Percentiles rank a stretch among this genome's conserved stretches.
Evolutionary conservation across 2,113 vertebrate species (phyloP).

Genomic region (Bagarius yarrelli): DNA sequence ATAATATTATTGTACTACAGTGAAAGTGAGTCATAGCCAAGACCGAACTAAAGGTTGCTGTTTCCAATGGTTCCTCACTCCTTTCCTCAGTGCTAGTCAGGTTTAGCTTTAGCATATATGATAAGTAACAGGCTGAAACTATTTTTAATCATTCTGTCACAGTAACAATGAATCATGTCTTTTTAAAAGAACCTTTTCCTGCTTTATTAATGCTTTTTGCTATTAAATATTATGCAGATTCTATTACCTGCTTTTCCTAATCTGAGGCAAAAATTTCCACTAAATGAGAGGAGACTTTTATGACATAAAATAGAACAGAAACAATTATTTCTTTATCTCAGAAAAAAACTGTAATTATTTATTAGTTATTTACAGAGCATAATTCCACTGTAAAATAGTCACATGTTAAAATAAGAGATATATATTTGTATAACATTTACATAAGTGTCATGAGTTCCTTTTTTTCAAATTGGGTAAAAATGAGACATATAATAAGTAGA

Average conservation of each 20-base stretch:
- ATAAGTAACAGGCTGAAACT: background rate
- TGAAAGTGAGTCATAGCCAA: slow-evolving; percentile 29
- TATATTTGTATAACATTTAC: background rate
- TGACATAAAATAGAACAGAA: slow-evolving; percentile 10
- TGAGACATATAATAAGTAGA: slow-evolving; percentile 34
- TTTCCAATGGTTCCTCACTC: slow-evolving; percentile 5
- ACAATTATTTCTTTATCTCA: background rate
- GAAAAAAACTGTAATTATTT: background rate
- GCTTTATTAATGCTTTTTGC: background rate
- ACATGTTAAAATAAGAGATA: background rate
- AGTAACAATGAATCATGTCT: background rate
- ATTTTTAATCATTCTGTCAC: background rate
- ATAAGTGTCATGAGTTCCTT: slow-evolving; percentile 1
- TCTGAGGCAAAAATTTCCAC: background rate
- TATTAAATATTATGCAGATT: background rate
- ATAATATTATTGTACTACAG: slow-evolving; percentile 45
- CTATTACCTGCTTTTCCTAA: background rate
- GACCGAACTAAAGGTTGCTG: slow-evolving; percentile 18
- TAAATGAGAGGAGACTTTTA: background rate
- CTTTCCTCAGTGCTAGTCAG: background rate
- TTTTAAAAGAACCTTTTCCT: background rate
- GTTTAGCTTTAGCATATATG: background rate
- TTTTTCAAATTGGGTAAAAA: slow-evolving; percentile 41
- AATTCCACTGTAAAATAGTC: background rate
- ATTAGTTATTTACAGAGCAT: background rate